phyloP scores from a whole-genome alignment of 2,797 vertebrate species.

The Galago senegalensis region DNA sequence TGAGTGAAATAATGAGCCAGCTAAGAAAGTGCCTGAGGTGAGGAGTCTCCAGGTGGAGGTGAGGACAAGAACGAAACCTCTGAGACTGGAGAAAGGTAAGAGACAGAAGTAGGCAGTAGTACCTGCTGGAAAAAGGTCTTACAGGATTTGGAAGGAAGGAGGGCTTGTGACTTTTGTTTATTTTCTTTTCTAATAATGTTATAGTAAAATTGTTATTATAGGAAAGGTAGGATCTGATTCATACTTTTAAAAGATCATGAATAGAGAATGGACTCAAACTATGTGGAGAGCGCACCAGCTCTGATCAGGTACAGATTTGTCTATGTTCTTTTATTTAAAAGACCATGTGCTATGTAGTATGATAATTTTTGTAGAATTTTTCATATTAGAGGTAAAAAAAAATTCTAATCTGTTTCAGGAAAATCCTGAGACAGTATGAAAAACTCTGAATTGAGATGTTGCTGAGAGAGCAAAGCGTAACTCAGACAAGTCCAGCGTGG shows the following conservation, averaged over 20 bases:
- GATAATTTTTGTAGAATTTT: constrained; percentile 15
- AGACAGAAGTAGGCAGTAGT: background rate
- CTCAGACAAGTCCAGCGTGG: background rate
- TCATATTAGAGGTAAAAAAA: background rate
- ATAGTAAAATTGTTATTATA: background rate
- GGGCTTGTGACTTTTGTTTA: background rate
- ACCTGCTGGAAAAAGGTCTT: background rate
- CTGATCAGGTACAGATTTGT: background rate
- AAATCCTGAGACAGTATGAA: background rate
- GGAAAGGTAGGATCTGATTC: background rate
- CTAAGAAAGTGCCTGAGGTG: background rate
- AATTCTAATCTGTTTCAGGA: background rate
- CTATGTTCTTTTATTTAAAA: background rate
- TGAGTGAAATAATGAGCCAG: background rate
- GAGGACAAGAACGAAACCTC: background rate
- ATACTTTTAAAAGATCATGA: background rate
- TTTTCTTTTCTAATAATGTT: background rate
- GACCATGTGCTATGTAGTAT: too few relatives aligned
- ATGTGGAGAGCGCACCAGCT: background rate
- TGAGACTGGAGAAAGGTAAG: background rate
- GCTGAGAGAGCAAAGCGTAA: background rate
- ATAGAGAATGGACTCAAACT: background rate
- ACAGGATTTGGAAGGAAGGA: background rate
- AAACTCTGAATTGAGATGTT: background rate
- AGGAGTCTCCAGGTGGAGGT: background rate